These are phyloP conservation scores for Halyomorpha halys DNA, from an alignment of 1,140 invertebrate species.

Conservation along the genomic window DNA sequence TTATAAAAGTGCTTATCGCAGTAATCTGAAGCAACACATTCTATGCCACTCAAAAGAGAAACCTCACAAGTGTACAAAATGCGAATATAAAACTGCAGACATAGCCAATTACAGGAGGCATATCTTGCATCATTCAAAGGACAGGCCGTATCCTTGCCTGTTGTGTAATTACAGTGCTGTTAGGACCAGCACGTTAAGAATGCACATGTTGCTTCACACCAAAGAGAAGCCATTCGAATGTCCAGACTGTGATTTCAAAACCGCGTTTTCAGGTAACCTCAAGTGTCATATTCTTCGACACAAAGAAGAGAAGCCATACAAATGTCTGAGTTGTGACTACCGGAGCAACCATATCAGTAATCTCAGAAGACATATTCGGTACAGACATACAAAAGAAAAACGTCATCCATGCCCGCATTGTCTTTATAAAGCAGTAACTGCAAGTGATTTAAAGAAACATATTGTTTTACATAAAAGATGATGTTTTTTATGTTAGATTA, in stretches of 20 bases:
- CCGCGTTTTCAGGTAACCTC: background rate
- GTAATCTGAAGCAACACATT: slow-evolving; percentile 5
- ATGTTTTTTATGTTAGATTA: too few relatives aligned
- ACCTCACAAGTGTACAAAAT: background rate
- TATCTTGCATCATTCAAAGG: slow-evolving; percentile 9
- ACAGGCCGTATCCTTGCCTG: slow-evolving; percentile 3
- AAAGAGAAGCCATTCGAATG: background rate
- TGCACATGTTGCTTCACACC: background rate
- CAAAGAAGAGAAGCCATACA: slow-evolving; percentile 1
- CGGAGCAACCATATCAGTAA: background rate
- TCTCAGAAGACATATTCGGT: background rate
- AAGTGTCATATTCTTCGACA: background rate
- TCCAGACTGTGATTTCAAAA: background rate
- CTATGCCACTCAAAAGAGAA: background rate
- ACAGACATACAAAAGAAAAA: background rate
- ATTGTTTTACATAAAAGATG: too few relatives aligned
- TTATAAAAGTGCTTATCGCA: background rate
- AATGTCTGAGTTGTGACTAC: background rate
- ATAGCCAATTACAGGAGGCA: slow-evolving; percentile 9
- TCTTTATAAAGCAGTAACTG: background rate
- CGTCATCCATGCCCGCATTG: slow-evolving; percentile 1
- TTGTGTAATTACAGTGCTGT: slow-evolving; percentile 8
- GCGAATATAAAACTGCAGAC: slow-evolving; percentile 1
- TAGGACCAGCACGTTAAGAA: background rate
- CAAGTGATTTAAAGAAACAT: slow-evolving; percentile 3